Percentiles rank a stretch among this genome's conserved stretches.
Conservation (phyloP, 2,888 invertebrate species). For the Anticlea derivata region DNA sequence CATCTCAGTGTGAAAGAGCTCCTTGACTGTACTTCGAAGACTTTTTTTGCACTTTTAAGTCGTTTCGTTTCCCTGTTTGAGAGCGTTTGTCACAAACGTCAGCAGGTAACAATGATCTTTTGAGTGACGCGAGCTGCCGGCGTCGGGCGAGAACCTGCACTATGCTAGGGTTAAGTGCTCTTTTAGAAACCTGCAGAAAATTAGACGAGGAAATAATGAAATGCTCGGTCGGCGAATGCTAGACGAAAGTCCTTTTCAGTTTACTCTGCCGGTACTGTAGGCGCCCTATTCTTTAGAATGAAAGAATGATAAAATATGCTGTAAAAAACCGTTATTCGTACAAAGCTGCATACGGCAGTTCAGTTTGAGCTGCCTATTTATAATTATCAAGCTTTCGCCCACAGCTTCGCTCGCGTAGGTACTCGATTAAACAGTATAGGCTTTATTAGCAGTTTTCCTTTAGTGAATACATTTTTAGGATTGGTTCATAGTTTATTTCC, state of each 20-base stretch:
- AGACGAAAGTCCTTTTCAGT: slow-evolving; percentile 32
- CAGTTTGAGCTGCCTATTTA: slow-evolving; percentile 21
- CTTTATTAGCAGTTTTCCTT: too few species aligned
- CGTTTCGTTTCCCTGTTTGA: slow-evolving; percentile 43
- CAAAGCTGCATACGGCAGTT: slow-evolving; percentile 23
- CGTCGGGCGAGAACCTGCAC: slow-evolving; percentile 43
- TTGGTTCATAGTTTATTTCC: too few species aligned
- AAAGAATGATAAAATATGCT: slow-evolving; percentile 28
- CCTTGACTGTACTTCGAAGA: slow-evolving; percentile 42
- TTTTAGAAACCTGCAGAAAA: slow-evolving; percentile 59
- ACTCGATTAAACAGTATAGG: too few species aligned
- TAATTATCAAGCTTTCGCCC: not conserved
- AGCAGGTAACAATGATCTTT: slow-evolving; percentile 70
- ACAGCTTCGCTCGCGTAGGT: not conserved
- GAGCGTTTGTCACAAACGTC: slow-evolving; percentile 61
- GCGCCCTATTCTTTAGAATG: slow-evolving; percentile 34
- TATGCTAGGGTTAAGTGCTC: slow-evolving; percentile 52
- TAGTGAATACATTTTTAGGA: too few species aligned
- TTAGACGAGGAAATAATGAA: slow-evolving; percentile 54
- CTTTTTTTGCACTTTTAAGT: slow-evolving; percentile 50
- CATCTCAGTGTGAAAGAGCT: slow-evolving; percentile 57
- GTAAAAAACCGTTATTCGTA: slow-evolving; percentile 24
- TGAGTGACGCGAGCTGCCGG: slow-evolving; percentile 56
- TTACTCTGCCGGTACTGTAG: slow-evolving; percentile 26
- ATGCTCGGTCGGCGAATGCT: slow-evolving; percentile 33